Evolutionary conservation across 2,113 vertebrate species (phyloP).

Genomic region (Orycteropus afer): DNA sequence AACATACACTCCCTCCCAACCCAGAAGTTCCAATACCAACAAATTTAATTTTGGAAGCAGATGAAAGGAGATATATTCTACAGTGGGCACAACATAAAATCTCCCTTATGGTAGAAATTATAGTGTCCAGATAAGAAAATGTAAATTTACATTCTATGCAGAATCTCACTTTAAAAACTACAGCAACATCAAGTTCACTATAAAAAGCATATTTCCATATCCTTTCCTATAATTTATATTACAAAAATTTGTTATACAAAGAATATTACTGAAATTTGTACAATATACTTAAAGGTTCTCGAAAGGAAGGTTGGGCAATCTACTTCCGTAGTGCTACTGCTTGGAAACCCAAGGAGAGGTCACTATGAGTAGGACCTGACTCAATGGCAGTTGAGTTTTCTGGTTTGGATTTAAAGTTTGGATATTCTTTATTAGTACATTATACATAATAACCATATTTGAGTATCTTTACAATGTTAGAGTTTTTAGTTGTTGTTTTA

Average conservation of each 20-base stretch:
- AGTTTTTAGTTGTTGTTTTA: background rate
- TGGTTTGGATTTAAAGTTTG: background rate
- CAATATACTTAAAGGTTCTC: too few species aligned
- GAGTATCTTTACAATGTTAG: background rate
- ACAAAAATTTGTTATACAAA: background rate
- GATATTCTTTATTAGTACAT: background rate
- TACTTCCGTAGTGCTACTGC: too few species aligned
- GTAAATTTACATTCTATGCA: background rate
- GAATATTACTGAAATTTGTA: background rate
- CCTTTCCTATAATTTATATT: background rate
- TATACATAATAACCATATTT: background rate
- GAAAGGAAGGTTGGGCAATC: too few species aligned
- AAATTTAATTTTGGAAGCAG: background rate
- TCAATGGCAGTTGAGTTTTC: too few species aligned
- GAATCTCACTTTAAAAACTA: background rate
- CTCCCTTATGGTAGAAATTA: background rate
- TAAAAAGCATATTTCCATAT: background rate
- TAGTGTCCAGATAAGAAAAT: background rate
- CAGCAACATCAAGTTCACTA: background rate
- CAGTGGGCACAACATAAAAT: background rate
- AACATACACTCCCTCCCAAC: background rate
- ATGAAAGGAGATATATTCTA: background rate
- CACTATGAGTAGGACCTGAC: too few species aligned
- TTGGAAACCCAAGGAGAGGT: too few species aligned
- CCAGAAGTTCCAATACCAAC: background rate